These are phyloP conservation scores for Tadarida brasiliensis DNA, from an alignment of 2,797 vertebrate genomes.

Conservation along the genomic window DNA sequence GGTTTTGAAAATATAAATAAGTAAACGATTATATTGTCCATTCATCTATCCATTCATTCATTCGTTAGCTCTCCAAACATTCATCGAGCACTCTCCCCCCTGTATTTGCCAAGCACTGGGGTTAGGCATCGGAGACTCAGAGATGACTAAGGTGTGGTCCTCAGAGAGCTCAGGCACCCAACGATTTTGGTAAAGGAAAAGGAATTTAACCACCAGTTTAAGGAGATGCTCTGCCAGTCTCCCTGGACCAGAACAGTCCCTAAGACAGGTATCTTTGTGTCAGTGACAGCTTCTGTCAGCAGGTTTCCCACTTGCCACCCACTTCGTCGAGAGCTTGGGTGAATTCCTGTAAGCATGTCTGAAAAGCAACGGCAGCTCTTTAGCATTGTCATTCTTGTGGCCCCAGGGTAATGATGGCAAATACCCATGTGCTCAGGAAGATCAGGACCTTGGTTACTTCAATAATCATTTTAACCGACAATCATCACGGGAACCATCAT, in stretches of 20 bases:
- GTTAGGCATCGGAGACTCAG: neutral
- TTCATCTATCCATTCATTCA: neutral
- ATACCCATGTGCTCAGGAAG: neutral
- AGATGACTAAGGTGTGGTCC: neutral
- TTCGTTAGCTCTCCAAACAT: neutral
- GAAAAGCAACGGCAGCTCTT: neutral
- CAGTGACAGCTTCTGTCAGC: neutral
- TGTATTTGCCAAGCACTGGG: neutral
- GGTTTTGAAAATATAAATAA: neutral
- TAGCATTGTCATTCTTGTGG: neutral
- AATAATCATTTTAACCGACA: neutral
- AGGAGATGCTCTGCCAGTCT: neutral
- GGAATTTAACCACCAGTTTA: neutral
- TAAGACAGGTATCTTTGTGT: neutral
- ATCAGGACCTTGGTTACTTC: neutral
- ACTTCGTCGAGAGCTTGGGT: neutral
- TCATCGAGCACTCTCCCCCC: rapidly evolving
- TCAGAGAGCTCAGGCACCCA: neutral
- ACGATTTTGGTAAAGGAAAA: neutral
- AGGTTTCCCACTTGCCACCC: neutral
- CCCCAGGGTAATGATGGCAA: neutral
- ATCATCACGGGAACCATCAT: neutral
- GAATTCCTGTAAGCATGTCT: conserved; percentile 31
- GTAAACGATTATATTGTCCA: neutral
- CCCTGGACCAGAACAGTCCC: neutral